Conservation (phyloP, 2,113 vertebrate genomes). For the Ginglymostoma cirratum region DNA sequence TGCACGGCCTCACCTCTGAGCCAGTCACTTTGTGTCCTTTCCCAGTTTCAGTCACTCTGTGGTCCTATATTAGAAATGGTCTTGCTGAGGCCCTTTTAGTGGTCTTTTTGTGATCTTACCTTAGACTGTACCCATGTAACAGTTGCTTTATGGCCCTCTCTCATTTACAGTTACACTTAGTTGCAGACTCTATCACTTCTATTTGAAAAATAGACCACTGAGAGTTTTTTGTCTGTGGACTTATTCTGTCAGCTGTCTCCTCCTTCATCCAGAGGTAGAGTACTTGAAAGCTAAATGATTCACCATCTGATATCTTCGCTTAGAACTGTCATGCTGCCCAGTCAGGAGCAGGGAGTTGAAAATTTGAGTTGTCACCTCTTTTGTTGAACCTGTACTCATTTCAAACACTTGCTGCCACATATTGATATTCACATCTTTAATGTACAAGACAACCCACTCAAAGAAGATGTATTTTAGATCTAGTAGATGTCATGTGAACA, state of each 20-base stretch:
- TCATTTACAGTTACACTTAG: background rate
- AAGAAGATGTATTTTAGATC: background rate
- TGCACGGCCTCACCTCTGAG: no score
- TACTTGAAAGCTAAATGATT: no score
- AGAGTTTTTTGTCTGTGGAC: background rate
- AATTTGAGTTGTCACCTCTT: background rate
- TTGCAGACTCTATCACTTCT: background rate
- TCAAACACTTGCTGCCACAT: background rate
- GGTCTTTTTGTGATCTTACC: no score
- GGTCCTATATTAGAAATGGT: no score
- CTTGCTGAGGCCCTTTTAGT: no score
- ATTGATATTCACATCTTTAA: background rate
- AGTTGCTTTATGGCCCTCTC: background rate
- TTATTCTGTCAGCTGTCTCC: background rate
- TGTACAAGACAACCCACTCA: background rate
- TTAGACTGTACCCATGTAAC: no score
- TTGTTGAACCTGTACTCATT: background rate
- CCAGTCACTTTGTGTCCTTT: no score
- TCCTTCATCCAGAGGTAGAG: background rate
- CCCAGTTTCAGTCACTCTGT: no score
- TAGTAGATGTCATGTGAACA: background rate
- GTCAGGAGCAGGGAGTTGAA: background rate
- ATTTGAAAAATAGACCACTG: background rate
- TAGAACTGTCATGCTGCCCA: background rate
- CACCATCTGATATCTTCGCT: no score